Percentiles rank a stretch among this genome's conserved stretches.
These are phyloP conservation scores for Andrena trimmerana DNA, from an alignment of 2,888 invertebrate species.

Conservation along the genomic window DNA sequence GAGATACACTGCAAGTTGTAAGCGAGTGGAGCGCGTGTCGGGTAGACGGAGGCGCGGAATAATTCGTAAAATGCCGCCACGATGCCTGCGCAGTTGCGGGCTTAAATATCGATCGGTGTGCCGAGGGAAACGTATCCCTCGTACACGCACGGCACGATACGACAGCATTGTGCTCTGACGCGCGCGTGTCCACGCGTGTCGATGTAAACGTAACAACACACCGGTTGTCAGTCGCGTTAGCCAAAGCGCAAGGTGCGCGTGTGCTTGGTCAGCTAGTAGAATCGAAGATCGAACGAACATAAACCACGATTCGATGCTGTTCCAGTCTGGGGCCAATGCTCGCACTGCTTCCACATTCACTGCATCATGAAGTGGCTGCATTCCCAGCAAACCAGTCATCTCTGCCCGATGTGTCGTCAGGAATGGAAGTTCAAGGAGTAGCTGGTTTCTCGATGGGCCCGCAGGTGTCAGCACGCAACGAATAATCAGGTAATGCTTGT, in stretches of 20 bases:
- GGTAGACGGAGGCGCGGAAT: not conserved
- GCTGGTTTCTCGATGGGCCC: constrained; percentile 67
- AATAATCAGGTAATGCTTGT: constrained; percentile 73
- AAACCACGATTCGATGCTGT: constrained; percentile 44
- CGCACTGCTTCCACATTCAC: constrained; percentile 99
- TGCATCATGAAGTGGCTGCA: constrained; percentile 99
- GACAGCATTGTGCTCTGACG: constrained; percentile 40
- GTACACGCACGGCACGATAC: constrained; percentile 35
- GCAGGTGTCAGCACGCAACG: constrained; percentile 80
- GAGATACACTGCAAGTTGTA: not conserved
- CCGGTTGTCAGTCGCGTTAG: constrained; percentile 32
- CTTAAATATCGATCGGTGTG: constrained; percentile 73
- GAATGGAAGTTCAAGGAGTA: constrained; percentile 98
- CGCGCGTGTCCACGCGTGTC: constrained; percentile 52
- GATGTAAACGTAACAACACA: constrained; percentile 52
- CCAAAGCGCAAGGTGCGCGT: constrained; percentile 44
- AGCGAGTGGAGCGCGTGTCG: not conserved
- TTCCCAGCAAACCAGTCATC: constrained; percentile 94
- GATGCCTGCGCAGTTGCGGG: constrained; percentile 69
- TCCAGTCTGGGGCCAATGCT: constrained; percentile 98
- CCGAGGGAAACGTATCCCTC: constrained; percentile 60
- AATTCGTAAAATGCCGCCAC: constrained; percentile 64
- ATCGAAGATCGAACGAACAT: not conserved
- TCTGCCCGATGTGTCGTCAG: constrained; percentile 99
- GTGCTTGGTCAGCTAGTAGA: not conserved